Evolutionary conservation across 2,113 vertebrate genomes (phyloP), one percentile per base, ranked within the genome.

Genomic region (Heteronetta atricapilla): DNA sequence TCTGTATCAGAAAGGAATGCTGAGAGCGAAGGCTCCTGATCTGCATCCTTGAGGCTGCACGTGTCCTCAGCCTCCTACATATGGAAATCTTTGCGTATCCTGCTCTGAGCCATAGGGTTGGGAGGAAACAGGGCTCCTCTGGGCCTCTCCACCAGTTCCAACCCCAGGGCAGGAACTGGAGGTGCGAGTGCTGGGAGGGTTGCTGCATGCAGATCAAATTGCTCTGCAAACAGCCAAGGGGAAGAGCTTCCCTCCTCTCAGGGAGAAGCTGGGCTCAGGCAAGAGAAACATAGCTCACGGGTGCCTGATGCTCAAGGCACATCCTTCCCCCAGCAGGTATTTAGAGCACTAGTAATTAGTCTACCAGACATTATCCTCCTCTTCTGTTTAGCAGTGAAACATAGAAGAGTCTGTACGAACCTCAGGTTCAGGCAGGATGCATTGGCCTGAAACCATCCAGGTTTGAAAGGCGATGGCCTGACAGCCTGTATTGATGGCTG

Each of bases 251-350:
- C n/a, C 23, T 55, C 1, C 0, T 34, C 44, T 29, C 16, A 31
- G 21, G 48, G 40, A n/a, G 59, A 58, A 82, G 53, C 75, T 88
- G 76, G 40, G 40, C 40, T 84, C n/a, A 28, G 23, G 76, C 33
- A 62, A 19, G 59, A 67, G 63, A 36, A 66, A 56, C 0, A 0
- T 6, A 70, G 34, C 46, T 28, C 80, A 50, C 7, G 55, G 22
- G 62, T 46, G 38, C 31, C 33, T 63, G 73, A 70, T 92, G 88
- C 80, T 75, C 69, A 81, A 89, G 88, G 82, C 55, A 81, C 52
- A 29, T 86, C 68, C 63, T 74, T 88, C 64, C 64, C 55, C 13
- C 21, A n/a, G 76, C 36, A 86, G 59, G n/a, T 28, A n/a, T 83
- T 95, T 59, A 38, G 22, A 82, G 25, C 31, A 26, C 38, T 42